Evolutionary conservation across 2,797 vertebrate species (phyloP), one percentile per base, ranked within the genome.

Genomic region (Vipera latastei): DNA sequence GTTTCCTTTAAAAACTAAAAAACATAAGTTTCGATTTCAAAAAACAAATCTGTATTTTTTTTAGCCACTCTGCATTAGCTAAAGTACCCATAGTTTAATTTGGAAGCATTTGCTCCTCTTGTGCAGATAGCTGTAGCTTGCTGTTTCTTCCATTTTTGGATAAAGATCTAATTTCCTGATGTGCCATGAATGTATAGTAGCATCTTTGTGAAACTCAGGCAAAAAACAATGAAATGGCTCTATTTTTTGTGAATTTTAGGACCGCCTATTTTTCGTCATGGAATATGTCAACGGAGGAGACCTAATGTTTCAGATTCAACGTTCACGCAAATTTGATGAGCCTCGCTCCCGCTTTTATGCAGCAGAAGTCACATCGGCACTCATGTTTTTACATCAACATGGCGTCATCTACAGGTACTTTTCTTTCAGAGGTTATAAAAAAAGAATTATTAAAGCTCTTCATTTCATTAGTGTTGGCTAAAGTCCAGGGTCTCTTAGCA

Each of bases 241-340:
- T 95, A 73, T 96, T 93, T 93, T 96, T 96, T 57, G 96, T 96
- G 96, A 89, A 96, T 96, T 96, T 51, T 97, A 99, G 99, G 99
- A 99, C 96, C 99, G 99, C 78, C 97, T 99, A 96, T 99, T 99
- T 97, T 99, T 99, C 11, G 99, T 99, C 97, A 99, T 99, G 99
- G 99, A 99, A 93, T 99, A 99, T 95, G 99, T 99, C 20, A 99
- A 99, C 20, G 99, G 99, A 89, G 99, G 99, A 63, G 99, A 99
- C 97, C 98, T 99, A 95, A 99, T 99, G 99, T 99, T 99, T 96
- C 99, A 99, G 97, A 99, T 99, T 86, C 99, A 99, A 91, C 98
- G 99, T n/a, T 99, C 99, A 1, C 98, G 99, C 95, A 99, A 99
- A 97, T 99, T 99, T 26, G 99, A 99, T 0, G 99, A 99, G 96